Conservation (phyloP, 2,797 vertebrate genomes). For the Psittacula echo region DNA sequence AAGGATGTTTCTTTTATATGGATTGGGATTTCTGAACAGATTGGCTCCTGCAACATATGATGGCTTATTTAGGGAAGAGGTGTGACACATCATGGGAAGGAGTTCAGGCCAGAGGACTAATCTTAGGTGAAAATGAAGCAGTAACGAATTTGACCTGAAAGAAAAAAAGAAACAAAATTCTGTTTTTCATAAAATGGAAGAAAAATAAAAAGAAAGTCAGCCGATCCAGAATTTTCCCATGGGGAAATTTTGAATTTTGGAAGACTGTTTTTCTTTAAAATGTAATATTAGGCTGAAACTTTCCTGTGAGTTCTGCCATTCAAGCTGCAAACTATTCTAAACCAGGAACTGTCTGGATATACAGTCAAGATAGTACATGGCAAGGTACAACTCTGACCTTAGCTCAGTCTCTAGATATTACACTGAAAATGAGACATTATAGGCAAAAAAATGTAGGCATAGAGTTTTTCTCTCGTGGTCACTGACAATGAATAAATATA, state of each 20-base stretch:
- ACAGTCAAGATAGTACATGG: background rate
- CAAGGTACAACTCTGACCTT: background rate
- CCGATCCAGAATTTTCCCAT: background rate
- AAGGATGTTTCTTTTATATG: background rate
- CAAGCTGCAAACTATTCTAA: background rate
- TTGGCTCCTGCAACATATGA: background rate
- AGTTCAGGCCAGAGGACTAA: background rate
- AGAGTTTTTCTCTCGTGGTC: background rate
- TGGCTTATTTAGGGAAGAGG: background rate
- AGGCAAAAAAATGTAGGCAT: background rate
- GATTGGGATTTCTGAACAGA: background rate
- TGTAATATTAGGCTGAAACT: background rate
- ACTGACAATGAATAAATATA: background rate
- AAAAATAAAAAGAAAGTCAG: background rate
- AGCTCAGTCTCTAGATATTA: background rate
- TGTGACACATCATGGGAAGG: background rate
- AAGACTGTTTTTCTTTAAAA: background rate
- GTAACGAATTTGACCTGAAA: background rate
- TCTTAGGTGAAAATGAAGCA: background rate
- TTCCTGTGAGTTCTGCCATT: background rate
- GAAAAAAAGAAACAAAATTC: background rate
- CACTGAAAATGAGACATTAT: background rate
- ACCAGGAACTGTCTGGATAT: background rate
- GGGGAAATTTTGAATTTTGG: background rate
- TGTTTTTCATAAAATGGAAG: background rate